Percentiles rank a stretch among this genome's conserved stretches.
These are phyloP conservation scores for Amyelois transitella DNA, from an alignment of 1,140 invertebrate species.

Conservation along the genomic window DNA sequence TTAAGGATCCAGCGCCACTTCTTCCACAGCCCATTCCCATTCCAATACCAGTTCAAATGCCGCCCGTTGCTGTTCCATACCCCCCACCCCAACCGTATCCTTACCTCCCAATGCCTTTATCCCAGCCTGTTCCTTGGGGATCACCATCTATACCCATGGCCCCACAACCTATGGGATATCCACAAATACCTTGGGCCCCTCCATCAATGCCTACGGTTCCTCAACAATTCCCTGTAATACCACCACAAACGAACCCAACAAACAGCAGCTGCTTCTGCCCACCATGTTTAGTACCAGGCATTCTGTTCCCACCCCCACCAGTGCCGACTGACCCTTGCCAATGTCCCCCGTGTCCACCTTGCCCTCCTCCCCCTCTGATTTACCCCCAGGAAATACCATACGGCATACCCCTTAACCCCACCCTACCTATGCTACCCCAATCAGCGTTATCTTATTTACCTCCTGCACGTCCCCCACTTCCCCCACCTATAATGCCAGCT, in stretches of 20 bases:
- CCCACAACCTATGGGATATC: slow-evolving; percentile 1
- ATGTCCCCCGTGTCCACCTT: background rate
- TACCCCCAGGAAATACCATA: too few relatives aligned
- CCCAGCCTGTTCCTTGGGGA: background rate
- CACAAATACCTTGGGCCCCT: too few relatives aligned
- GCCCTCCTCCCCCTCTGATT: background rate
- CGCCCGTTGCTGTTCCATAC: slow-evolving; percentile 5
- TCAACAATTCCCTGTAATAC: too few relatives aligned
- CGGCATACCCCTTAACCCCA: too few relatives aligned
- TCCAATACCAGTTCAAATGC: slow-evolving; percentile 8
- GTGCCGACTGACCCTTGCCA: background rate
- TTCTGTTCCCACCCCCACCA: background rate
- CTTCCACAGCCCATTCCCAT: background rate
- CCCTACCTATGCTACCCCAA: too few relatives aligned
- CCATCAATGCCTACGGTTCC: too few relatives aligned
- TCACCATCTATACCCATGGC: background rate
- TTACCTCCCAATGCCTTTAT: slow-evolving; percentile 6
- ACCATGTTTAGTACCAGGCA: background rate
- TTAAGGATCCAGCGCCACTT: slow-evolving; percentile 4
- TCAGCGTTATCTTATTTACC: too few relatives aligned
- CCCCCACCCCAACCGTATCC: slow-evolving; percentile 1
- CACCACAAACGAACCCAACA: too few relatives aligned
- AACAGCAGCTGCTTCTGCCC: slow-evolving; percentile 1
- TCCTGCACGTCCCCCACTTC: background rate
- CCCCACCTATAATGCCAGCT: background rate